These are phyloP conservation scores for Meta bourneti DNA, from an alignment of 2,888 invertebrate genomes.

Conservation along the genomic window DNA sequence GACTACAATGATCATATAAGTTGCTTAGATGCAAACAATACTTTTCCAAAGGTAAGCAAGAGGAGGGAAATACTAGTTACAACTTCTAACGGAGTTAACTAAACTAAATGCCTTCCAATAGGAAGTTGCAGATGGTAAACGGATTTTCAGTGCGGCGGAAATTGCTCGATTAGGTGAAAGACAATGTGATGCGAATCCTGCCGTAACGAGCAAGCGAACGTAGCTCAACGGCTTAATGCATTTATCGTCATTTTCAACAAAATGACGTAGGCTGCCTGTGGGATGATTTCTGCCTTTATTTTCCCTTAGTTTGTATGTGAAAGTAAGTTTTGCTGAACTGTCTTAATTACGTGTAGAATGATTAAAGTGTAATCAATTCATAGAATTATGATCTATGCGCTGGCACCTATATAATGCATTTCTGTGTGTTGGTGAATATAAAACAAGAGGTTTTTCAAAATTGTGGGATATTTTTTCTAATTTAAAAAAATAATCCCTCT, in stretches of 20 bases:
- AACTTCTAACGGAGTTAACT: not conserved
- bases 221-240: not conserved
- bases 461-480: no score
- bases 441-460: no score
- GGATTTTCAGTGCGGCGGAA: conserved; percentile 15
- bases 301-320: not conserved
- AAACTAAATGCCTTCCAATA: conserved; percentile 1
- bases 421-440: no score
- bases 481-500: no score
- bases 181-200: not conserved
- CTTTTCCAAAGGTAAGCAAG: not conserved
- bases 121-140: conserved; percentile 1
- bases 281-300: not conserved
- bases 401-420: no score
- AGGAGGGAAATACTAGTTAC: not conserved
- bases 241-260: not conserved
- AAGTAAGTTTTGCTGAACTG: not conserved
- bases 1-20: no score
- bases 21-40: no score
- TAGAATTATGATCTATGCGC: no score
- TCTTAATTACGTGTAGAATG: not conserved
- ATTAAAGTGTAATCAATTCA: no score
- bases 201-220: not conserved
- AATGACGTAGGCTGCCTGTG: not conserved
- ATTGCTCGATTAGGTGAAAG: conserved; percentile 16